phyloP scores from a whole-genome alignment of 2,888 invertebrate species.

The Therioaphis trifolii region DNA sequence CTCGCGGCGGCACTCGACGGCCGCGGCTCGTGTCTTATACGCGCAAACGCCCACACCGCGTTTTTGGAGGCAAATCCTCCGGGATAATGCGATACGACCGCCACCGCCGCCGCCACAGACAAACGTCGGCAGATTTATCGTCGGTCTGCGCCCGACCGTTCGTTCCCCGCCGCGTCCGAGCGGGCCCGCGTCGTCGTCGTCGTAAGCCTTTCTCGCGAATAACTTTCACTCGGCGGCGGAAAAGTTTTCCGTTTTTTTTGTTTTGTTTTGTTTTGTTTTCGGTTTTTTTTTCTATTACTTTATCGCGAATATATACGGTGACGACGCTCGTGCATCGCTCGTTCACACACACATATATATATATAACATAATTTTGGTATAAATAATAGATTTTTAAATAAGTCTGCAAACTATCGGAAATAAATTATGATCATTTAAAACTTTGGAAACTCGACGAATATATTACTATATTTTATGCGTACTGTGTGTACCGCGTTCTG shows the following conservation, averaged over 20 bases:
- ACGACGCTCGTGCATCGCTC: too few species aligned
- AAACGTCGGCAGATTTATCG: slow-evolving; percentile 45
- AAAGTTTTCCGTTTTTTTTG: slow-evolving; percentile 23
- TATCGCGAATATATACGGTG: not conserved
- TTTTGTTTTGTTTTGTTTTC: not conserved
- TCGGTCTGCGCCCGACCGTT: slow-evolving; percentile 21
- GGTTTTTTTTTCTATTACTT: not conserved
- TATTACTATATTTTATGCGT: not conserved
- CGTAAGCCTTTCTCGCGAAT: slow-evolving; percentile 12
- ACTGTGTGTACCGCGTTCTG: not conserved
- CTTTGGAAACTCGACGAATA: slow-evolving; percentile 24
- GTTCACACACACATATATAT: not conserved
- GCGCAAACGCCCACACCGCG: not conserved
- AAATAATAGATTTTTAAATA: slow-evolving; percentile 26
- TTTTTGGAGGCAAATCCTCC: slow-evolving; percentile 46
- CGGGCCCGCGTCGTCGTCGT: not conserved
- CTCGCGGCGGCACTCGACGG: not conserved
- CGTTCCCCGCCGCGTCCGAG: not conserved
- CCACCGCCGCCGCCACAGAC: slow-evolving; percentile 29
- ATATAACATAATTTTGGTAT: too few species aligned
- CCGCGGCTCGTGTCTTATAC: not conserved
- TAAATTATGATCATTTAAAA: slow-evolving; percentile 32
- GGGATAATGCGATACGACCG: slow-evolving; percentile 28
- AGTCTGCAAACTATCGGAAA: slow-evolving; percentile 31
- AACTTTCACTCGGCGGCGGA: not conserved